Evolutionary conservation across 2,888 invertebrate genomes (phyloP).

Genomic region (Euclidia mi): DNA sequence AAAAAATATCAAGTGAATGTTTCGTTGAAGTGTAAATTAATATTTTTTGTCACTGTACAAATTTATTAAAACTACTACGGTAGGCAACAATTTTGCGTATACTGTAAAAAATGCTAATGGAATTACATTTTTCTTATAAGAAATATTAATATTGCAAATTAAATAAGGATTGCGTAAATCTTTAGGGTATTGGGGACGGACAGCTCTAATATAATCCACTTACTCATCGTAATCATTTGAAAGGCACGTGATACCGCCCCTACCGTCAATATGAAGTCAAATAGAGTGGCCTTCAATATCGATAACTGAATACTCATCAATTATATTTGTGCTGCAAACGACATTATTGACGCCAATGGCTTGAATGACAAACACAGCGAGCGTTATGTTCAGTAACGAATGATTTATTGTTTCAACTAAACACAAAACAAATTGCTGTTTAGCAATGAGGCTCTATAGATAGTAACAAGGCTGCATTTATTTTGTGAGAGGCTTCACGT

Average conservation of each 20-base stretch:
- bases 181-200: conserved; percentile 7
- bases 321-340: conserved; percentile 29
- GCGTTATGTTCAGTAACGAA: conserved; percentile 25
- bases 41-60: too few species aligned
- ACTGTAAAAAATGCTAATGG: conserved; percentile 1
- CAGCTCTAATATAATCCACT: conserved; percentile 24
- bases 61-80: too few species aligned
- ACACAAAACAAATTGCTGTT: conserved; percentile 20
- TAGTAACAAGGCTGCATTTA: background rate
- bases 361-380: conserved; percentile 47
- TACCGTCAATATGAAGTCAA: conserved; percentile 8
- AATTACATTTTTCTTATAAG: background rate
- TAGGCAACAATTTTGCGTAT: too few species aligned
- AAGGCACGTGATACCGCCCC: conserved; percentile 12
- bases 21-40: too few species aligned
- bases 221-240: conserved; percentile 11
- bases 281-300: background rate
- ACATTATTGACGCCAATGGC: conserved; percentile 47
- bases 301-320: conserved; percentile 17
- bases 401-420: conserved; percentile 39
- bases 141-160: background rate
- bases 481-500: too few species aligned
- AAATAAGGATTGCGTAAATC: background rate
- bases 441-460: background rate
- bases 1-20: too few species aligned